phyloP scores from a whole-genome alignment of 2,113 vertebrate genomes.

The Brachypodius melanocephalos region DNA sequence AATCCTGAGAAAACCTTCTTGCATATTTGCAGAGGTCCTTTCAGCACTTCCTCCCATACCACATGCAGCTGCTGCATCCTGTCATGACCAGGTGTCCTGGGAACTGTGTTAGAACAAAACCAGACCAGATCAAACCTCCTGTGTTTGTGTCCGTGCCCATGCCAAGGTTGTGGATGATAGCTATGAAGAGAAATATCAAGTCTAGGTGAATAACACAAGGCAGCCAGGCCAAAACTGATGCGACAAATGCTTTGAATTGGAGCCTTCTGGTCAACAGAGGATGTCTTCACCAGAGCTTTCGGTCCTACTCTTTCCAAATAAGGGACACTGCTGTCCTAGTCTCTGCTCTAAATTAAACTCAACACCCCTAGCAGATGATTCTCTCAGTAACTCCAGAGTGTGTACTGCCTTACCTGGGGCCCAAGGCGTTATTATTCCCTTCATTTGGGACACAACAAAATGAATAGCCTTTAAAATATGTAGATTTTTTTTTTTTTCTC shows the following conservation, averaged over 20 bases:
- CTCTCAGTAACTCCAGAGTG: not conserved
- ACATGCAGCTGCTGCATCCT: rapidly evolving
- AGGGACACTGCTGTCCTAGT: not conserved
- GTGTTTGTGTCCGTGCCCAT: not conserved
- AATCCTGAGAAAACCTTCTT: not conserved
- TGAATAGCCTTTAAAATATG: not conserved
- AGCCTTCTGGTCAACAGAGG: not conserved
- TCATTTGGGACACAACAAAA: not conserved
- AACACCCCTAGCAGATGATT: not conserved
- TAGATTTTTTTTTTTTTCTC: not conserved
- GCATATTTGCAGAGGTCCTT: not conserved
- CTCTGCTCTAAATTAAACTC: not conserved
- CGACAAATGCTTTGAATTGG: not conserved
- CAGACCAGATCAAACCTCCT: not conserved
- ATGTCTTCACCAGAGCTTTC: not conserved
- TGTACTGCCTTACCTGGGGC: not conserved
- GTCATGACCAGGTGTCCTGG: not conserved
- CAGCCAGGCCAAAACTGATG: not conserved
- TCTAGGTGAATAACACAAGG: not conserved
- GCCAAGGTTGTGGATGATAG: not conserved
- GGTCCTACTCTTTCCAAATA: not conserved
- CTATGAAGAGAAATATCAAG: not conserved
- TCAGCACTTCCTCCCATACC: not conserved
- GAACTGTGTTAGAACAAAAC: not conserved
- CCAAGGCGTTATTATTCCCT: not conserved